Evolutionary conservation across 2,888 invertebrate genomes (phyloP), one percentile per base, ranked within the genome.

Genomic region (Thymelicus acteon): DNA sequence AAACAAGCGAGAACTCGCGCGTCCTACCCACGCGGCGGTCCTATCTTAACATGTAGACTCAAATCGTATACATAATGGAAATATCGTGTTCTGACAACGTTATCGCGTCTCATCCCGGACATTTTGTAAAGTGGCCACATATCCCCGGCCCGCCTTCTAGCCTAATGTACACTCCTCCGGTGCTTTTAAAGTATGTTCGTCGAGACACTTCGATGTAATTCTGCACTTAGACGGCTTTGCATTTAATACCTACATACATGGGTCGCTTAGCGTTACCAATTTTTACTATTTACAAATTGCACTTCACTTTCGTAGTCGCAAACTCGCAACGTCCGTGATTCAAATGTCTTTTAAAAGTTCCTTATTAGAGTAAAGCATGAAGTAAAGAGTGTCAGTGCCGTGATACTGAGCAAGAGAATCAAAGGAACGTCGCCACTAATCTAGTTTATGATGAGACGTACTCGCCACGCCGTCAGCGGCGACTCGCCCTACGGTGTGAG

Each of bases 1-100:
- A 64, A 64, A 80, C 75, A 83, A 83, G 82, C 82, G 79, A 82
- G 84, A 81, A 78, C 81, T 82, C 83, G 64, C 63, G 81, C 82
- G 82, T 78, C 79, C 85, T 84, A 85, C 89, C 89, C 89, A 87
- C 90, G 85, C 88, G 80, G 77, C 83, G 78, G 78, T 80, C 84
- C 87, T 91, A 92, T 93, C 92, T 93, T 91, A 91, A 90, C 89
- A 87, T 91, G 92, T 93, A 92, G 92, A 93, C 90, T 93, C 91
- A 91, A 92, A 93, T 93, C 92, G 93, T 93, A 93, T 93, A 93
- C 93, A 91, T 93, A 93, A 93, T 93, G 93, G 93, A 91, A 93
- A 93, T 93, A 93, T 92, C 93, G 91, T 93, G 93, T 93, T 92
- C 91, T 89, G 91, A 92, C 91, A 91, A 90, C 91, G 91, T 88